Evolutionary conservation across 64 coral and sea anemone genomes (phyloP).

Genomic region (Orbicella faveolata): DNA sequence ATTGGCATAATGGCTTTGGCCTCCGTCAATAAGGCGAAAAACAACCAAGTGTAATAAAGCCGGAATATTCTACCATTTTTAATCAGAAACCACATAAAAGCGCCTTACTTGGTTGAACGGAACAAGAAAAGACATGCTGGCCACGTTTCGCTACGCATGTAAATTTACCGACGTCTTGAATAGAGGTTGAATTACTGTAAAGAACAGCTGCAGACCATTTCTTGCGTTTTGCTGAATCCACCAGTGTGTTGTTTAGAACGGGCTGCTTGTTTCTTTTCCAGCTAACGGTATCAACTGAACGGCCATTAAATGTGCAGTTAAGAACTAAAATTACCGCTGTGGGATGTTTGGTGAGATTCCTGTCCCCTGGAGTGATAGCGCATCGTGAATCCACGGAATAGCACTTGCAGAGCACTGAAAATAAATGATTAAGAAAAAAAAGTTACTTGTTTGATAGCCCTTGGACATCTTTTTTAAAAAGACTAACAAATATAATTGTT

Average conservation of each 20-base stretch:
- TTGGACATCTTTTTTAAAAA: background rate
- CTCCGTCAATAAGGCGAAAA: no score
- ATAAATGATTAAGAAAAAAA: background rate
- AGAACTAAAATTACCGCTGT: background rate
- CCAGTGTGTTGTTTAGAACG: background rate
- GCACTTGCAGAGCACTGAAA: background rate
- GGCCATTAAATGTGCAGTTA: background rate
- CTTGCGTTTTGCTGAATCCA: background rate
- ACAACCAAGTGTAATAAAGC: no score
- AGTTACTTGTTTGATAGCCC: background rate
- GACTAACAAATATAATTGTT: background rate
- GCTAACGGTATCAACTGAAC: background rate
- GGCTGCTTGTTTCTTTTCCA: background rate
- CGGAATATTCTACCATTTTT: no score
- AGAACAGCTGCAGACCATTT: constrained; percentile 21
- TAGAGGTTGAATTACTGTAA: background rate
- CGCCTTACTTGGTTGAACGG: background rate
- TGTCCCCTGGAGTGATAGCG: background rate
- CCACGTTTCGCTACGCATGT: background rate
- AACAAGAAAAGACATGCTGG: background rate
- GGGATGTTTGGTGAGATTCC: background rate
- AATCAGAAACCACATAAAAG: background rate
- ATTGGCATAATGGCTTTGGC: no score
- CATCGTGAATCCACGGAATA: background rate
- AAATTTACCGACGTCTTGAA: background rate